These are phyloP conservation scores for Bacillus rossius DNA, from an alignment of 1,140 invertebrate species.

Conservation along the genomic window DNA sequence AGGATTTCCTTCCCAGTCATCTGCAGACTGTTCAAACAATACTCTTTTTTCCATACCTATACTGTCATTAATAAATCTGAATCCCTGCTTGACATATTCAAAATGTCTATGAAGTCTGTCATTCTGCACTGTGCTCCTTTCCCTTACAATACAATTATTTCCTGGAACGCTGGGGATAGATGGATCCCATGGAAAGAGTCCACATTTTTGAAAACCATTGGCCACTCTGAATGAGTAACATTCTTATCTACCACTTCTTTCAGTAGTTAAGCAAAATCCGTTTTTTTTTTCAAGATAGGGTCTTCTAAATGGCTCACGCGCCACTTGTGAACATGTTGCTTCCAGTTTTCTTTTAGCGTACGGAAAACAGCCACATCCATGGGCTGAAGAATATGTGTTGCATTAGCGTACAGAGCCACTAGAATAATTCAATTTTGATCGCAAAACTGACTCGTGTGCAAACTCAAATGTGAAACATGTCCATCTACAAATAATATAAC, in stretches of 20 bases:
- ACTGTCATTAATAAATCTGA: background rate
- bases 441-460: conserved; percentile 36
- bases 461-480: conserved; percentile 32
- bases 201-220: conserved; percentile 34
- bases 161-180: background rate
- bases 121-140: background rate
- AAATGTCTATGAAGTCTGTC: background rate
- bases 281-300: conserved; percentile 31
- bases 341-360: too few relatives aligned
- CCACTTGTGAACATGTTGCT: too few relatives aligned
- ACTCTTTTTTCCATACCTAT: background rate
- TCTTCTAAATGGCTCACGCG: too few relatives aligned
- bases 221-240: conserved; percentile 3
- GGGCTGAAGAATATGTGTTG: conserved; percentile 40
- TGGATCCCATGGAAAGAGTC: conserved; percentile 35
- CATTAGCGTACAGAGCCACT: conserved; percentile 38
- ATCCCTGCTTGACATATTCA: background rate
- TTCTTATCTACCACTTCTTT: conserved; percentile 22
- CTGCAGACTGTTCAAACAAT: too few relatives aligned
- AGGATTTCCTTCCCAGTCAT: background rate
- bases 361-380: conserved; percentile 38
- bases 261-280: conserved; percentile 33
- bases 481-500: too few relatives aligned
- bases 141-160: background rate
- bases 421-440: conserved; percentile 35